Evolutionary conservation across 2,797 vertebrate species (phyloP).

Genomic region (Pogoniulus pusillus): DNA sequence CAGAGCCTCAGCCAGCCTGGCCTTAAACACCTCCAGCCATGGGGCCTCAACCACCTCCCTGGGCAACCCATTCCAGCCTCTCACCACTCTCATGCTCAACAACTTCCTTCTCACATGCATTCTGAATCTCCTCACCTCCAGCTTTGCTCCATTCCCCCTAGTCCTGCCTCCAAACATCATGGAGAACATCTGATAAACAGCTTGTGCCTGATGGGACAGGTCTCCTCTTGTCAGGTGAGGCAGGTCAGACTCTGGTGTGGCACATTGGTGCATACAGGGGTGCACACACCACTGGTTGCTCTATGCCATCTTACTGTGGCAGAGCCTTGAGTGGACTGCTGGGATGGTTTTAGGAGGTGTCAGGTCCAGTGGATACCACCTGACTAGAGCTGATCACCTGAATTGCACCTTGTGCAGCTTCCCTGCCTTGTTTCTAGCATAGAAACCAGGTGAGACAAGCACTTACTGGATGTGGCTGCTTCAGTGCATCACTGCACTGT

Average conservation of each 20-base stretch:
- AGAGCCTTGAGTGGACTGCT: rapidly evolving
- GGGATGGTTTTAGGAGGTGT: neutral
- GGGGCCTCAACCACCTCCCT: too few species aligned
- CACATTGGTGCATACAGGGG: rapidly evolving
- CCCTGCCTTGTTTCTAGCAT: neutral
- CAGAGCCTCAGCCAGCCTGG: too few species aligned
- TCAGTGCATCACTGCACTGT: neutral
- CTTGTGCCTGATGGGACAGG: neutral
- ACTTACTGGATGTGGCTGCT: neutral
- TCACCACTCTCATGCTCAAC: too few species aligned
- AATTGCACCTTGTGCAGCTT: neutral
- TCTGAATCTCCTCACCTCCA: too few species aligned
- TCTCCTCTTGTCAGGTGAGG: neutral
- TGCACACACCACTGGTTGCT: neutral
- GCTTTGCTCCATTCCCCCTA: too few species aligned
- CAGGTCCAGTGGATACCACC: neutral
- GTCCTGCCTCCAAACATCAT: too few species aligned
- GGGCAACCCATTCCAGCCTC: too few species aligned
- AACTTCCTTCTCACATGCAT: too few species aligned
- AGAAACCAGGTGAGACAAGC: neutral
- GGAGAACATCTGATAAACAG: neutral
- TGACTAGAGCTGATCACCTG: neutral
- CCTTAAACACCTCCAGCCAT: too few species aligned
- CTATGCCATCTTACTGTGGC: neutral
- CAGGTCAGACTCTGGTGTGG: rapidly evolving